Evolutionary conservation across 2,113 vertebrate species (phyloP), one percentile per base, ranked within the genome.

Genomic region (Gobius niger): DNA sequence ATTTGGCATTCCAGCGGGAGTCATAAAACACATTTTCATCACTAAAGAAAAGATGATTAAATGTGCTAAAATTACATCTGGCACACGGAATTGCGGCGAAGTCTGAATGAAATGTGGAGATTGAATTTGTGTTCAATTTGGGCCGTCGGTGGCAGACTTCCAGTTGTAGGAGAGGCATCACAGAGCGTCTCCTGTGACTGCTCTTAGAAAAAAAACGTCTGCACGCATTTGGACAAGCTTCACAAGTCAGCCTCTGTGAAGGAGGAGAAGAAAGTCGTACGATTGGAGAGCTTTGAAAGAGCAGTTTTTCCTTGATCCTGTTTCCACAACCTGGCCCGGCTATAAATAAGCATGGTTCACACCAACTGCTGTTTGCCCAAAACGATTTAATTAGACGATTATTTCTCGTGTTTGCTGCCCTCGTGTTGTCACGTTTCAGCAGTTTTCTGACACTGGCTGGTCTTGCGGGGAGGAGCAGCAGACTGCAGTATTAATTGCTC

Each of bases 401-500:
- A 72, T 70, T 82, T 65, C 47, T 74, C 67, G 61, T 67, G 71
- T 79, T 84, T 77, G 75, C 66, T 41, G 57, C 52, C 47, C 12
- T 59, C 0, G 24, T 51, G 5, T 52, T 0, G 4, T 60, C 18
- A 51, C 15, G 14, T 66, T 11, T 79, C 70, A 67, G 70, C 70
- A 63, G 60, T 70, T 78, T 67, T 70, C 40, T 77, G 70, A 86
- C 65, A 59, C 47, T 61, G 3, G 15, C 18, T 76, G 64, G 64
- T 73, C 73, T 71, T 71, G 50, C 54, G 18, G 64, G 67, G 78
- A 47, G 51, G 74, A 63, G 72, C 64, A 63, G 65, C 68, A 44
- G 52, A 68, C 72, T 49, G 24, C 24, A 15, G 63, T 64, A 77
- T 78, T 82, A 85, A 85, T 88, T 74, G 81, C 81, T 81, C 74